phyloP scores from a whole-genome alignment of 2,113 vertebrate species.

The Psittacara wagleri region DNA sequence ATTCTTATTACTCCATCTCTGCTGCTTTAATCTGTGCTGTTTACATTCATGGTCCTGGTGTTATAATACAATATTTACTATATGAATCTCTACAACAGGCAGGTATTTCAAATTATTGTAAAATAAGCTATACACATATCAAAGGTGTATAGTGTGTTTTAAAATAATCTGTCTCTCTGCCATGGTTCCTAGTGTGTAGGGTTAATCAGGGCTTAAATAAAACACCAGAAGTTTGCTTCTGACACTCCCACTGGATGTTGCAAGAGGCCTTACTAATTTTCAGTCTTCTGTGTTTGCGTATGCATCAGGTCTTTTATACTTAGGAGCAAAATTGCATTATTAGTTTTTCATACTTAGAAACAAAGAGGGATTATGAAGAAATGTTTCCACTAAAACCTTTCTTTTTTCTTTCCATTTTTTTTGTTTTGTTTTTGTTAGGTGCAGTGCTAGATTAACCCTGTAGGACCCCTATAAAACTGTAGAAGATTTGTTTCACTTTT shows the following conservation, averaged over 20 bases:
- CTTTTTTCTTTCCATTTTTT: not conserved
- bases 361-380: not conserved
- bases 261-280: not conserved
- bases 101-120: not conserved
- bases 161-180: not conserved
- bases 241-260: not conserved
- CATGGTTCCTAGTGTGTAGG: not conserved
- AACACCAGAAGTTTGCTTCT: not conserved
- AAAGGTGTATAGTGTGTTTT: not conserved
- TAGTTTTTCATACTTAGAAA: not conserved
- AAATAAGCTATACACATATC: not conserved
- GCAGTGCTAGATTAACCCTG: not conserved
- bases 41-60: not conserved
- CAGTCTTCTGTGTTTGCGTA: not conserved
- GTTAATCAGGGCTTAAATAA: not conserved
- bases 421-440: not conserved
- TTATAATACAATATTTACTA: not conserved
- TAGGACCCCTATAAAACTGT: not conserved
- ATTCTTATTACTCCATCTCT: not conserved
- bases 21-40: not conserved
- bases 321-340: not conserved
- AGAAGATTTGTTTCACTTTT: not conserved
- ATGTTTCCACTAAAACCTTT: not conserved
- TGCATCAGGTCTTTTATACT: not conserved
- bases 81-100: not conserved